These are phyloP conservation scores for Cryptosula pallasiana DNA, from an alignment of 2,888 invertebrate species.

Conservation along the genomic window DNA sequence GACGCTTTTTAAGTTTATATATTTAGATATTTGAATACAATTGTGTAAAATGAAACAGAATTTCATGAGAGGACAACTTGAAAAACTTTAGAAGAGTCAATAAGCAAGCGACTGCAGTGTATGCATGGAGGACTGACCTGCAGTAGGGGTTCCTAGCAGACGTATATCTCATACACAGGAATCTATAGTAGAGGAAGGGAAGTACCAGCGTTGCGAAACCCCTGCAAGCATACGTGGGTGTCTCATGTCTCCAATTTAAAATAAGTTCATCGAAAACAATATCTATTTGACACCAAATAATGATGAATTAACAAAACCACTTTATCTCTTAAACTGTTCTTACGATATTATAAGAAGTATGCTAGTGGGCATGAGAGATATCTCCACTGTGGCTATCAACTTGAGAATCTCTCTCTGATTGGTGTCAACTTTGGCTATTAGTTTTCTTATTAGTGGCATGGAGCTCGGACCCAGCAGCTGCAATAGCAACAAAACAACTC, in stretches of 20 bases:
- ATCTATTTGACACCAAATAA: neutral
- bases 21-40: no score
- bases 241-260: neutral
- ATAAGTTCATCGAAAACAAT: neutral
- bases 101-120: neutral
- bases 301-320: no score
- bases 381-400: conserved; percentile 86
- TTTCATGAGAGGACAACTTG: no score
- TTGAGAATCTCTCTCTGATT: conserved; percentile 85
- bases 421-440: conserved; percentile 81
- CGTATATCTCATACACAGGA: conserved; percentile 82
- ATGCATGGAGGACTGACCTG: conserved; percentile 67
- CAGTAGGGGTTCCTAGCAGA: conserved; percentile 95
- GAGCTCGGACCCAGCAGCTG: conserved; percentile 87
- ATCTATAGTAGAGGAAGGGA: conserved; percentile 95
- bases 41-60: no score
- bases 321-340: no score
- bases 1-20: no score
- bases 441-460: conserved; percentile 78
- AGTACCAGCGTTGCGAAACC: conserved; percentile 84
- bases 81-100: no score
- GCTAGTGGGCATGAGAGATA: conserved; percentile 62
- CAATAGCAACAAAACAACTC: no score
- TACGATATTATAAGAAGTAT: conserved; percentile 69
- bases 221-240: conserved; percentile 57